Conservation (phyloP, 2,888 invertebrate genomes). For the Siphlonurus alternatus region DNA sequence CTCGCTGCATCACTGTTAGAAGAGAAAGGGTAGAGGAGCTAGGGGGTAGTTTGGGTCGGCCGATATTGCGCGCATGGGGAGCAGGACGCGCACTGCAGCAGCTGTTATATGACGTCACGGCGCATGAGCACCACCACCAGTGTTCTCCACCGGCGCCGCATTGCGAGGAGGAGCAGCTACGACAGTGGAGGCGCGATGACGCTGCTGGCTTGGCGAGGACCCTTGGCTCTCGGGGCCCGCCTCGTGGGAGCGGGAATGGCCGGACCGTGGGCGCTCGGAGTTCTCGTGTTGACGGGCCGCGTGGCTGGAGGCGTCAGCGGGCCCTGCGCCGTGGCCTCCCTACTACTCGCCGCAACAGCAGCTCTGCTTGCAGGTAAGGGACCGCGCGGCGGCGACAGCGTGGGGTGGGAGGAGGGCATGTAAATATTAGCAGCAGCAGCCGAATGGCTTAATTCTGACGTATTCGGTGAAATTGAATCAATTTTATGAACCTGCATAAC, state of each 20-base stretch:
- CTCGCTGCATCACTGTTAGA: no score
- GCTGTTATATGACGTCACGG: not conserved
- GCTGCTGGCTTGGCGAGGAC: not conserved
- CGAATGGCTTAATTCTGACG: no score
- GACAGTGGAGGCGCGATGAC: conserved; percentile 33
- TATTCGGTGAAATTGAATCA: no score
- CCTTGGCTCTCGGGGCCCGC: not conserved
- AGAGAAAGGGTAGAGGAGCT: no score
- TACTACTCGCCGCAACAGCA: conserved; percentile 33
- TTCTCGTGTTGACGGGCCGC: conserved; percentile 37
- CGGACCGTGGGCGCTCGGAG: conserved; percentile 36
- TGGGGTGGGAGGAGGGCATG: not conserved
- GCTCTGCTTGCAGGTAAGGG: conserved; percentile 33
- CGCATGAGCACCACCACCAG: not conserved
- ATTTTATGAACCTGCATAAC: no score
- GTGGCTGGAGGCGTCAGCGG: conserved; percentile 40
- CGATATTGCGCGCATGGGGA: not conserved
- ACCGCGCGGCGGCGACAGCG: not conserved
- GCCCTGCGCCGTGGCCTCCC: conserved; percentile 37
- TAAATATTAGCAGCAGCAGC: not conserved
- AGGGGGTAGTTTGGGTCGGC: no score
- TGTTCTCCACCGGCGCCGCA: not conserved
- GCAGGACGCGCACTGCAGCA: not conserved
- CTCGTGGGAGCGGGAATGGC: conserved; percentile 10
- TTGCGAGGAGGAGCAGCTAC: conserved; percentile 18